phyloP scores from a whole-genome alignment of 2,113 vertebrate species.

The Archilochus colubris region DNA sequence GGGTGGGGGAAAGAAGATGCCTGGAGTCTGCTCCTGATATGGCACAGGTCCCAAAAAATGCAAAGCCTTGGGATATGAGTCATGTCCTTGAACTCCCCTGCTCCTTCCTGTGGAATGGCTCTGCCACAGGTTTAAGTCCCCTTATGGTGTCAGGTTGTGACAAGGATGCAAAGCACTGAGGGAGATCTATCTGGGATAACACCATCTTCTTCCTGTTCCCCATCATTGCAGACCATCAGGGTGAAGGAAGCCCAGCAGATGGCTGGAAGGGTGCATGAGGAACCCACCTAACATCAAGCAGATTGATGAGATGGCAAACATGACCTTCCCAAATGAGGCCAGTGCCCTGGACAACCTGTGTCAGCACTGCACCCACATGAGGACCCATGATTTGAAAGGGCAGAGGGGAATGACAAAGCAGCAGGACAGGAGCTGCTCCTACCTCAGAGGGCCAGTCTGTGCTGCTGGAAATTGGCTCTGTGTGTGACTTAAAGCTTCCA shows the following conservation, averaged over 20 bases:
- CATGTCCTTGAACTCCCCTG: background rate
- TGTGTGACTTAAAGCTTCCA: background rate
- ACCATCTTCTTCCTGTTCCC: background rate
- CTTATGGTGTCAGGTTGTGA: background rate
- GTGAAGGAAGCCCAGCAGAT: conserved; percentile 43
- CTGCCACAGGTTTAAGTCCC: background rate
- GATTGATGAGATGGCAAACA: background rate
- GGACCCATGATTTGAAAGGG: background rate
- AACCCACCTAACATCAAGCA: conserved; percentile 44
- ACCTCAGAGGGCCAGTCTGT: background rate
- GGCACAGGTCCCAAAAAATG: background rate
- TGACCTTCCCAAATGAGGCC: conserved; percentile 55
- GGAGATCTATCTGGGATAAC: background rate
- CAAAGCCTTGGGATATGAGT: conserved; percentile 14
- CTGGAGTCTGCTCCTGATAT: background rate
- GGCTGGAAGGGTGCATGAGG: background rate
- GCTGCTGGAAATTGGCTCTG: background rate
- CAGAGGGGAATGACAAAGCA: background rate
- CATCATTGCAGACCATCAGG: background rate
- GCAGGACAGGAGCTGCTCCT: background rate
- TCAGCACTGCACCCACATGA: conserved; percentile 1
- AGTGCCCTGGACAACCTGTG: background rate
- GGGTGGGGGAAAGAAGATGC: background rate
- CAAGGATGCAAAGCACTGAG: background rate
- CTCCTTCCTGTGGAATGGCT: background rate